These are phyloP conservation scores for Peromyscus aztecus DNA, from an alignment of 2,797 vertebrate genomes.

Conservation along the genomic window DNA sequence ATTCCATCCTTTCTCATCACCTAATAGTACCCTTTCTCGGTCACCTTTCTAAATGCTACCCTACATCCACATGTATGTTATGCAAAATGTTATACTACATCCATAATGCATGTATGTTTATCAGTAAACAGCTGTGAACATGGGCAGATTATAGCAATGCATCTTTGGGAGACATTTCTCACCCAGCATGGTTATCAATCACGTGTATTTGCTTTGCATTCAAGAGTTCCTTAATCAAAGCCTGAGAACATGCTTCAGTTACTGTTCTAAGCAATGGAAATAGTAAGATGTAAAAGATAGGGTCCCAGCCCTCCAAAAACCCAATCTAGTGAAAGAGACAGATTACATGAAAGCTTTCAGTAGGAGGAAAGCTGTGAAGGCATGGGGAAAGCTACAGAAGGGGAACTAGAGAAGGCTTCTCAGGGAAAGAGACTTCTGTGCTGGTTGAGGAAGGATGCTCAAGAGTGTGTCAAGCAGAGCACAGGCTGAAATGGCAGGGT, in stretches of 20 bases:
- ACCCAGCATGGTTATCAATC: not conserved
- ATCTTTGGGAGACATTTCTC: conserved; percentile 37
- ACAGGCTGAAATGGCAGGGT: not conserved
- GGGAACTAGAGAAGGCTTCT: conserved; percentile 12
- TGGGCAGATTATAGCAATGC: not conserved
- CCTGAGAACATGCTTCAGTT: not conserved
- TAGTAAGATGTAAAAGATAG: conserved; percentile 52
- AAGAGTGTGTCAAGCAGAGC: not conserved
- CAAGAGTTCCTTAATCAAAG: conserved; percentile 18
- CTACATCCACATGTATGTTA: not conserved
- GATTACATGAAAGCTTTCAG: not conserved
- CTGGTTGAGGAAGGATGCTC: not conserved
- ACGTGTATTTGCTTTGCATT: not conserved
- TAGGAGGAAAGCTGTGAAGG: not conserved
- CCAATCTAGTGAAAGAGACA: conserved; percentile 4
- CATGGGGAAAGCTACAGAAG: not conserved
- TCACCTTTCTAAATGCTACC: not conserved
- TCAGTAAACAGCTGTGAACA: not conserved
- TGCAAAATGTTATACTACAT: not conserved
- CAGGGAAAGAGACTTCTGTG: not conserved
- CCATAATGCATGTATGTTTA: not conserved
- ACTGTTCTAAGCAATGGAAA: not conserved
- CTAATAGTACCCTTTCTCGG: not conserved
- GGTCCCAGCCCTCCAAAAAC: not conserved
- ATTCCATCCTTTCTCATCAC: not conserved